These are phyloP conservation scores for Mesoligia furuncula DNA, from an alignment of 2,888 invertebrate genomes.

Conservation along the genomic window DNA sequence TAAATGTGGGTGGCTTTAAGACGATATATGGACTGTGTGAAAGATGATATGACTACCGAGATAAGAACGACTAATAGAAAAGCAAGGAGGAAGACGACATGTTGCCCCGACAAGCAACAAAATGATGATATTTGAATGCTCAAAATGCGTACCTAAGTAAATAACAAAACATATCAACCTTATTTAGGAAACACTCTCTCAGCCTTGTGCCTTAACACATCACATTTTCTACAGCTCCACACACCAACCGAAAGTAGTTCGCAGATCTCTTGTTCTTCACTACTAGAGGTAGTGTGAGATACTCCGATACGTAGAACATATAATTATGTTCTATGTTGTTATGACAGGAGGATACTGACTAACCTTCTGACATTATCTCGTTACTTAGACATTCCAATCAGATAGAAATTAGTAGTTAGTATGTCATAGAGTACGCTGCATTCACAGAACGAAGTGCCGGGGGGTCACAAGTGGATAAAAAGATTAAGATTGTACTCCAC, in stretches of 20 bases:
- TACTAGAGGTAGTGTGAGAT: not conserved
- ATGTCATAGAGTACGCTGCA: conserved; percentile 26
- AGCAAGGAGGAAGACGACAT: no score
- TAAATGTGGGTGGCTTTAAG: not conserved
- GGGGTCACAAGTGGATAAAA: conserved; percentile 52
- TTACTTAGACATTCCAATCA: conserved; percentile 39
- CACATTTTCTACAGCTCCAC: not conserved
- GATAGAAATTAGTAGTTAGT: conserved; percentile 33
- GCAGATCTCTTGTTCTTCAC: not conserved
- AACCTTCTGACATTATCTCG: conserved; percentile 6
- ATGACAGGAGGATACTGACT: not conserved
- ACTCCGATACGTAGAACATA: not conserved
- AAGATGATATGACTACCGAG: not conserved
- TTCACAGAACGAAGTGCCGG: conserved; percentile 57
- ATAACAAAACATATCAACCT: not conserved
- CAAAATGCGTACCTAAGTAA: not conserved
- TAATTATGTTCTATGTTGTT: not conserved
- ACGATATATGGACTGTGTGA: not conserved
- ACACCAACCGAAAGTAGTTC: not conserved
- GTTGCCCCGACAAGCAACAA: not conserved
- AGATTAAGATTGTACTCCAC: conserved; percentile 54
- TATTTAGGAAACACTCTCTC: not conserved
- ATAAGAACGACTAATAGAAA: not conserved
- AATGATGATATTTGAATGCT: not conserved
- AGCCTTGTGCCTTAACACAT: not conserved